Percentiles rank a stretch among this genome's conserved stretches.
Evolutionary conservation across 2,797 vertebrate species (phyloP).

Genomic region (Helarctos malayanus): DNA sequence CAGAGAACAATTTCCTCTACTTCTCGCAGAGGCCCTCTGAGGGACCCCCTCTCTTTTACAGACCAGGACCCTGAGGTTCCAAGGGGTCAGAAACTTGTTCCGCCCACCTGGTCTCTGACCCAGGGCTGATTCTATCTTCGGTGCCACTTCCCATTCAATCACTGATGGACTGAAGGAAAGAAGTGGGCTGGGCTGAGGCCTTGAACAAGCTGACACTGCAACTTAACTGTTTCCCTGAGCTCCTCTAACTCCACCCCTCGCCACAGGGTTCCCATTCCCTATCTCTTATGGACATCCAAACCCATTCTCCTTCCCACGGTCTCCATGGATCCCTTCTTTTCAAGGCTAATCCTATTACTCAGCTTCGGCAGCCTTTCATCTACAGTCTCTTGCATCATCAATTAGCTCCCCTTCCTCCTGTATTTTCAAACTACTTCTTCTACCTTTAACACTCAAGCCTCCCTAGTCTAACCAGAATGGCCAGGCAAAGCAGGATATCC

Average conservation of each 20-base stretch:
- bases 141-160: neutral
- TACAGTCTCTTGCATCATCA: slow-evolving; percentile 9
- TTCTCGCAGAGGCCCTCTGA: neutral
- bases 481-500: slow-evolving; percentile 14
- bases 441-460: neutral
- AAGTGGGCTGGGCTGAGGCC: neutral
- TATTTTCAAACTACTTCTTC: slow-evolving; percentile 18
- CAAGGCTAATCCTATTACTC: slow-evolving; percentile 20
- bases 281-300: neutral
- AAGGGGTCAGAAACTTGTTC: neutral
- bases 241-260: neutral
- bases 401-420: neutral
- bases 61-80: neutral
- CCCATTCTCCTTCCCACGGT: neutral
- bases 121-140: neutral
- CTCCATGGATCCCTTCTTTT: slow-evolving; percentile 10
- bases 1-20: slow-evolving; percentile 22
- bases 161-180: slow-evolving; percentile 12
- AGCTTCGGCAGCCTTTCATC: neutral
- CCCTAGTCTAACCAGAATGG: neutral
- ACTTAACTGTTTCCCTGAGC: neutral
- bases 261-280: neutral
- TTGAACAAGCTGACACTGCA: slow-evolving; percentile 7
- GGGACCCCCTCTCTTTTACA: neutral
- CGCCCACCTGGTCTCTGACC: neutral